phyloP scores from a whole-genome alignment of 2,113 vertebrate species.

The Azemiops feae region DNA sequence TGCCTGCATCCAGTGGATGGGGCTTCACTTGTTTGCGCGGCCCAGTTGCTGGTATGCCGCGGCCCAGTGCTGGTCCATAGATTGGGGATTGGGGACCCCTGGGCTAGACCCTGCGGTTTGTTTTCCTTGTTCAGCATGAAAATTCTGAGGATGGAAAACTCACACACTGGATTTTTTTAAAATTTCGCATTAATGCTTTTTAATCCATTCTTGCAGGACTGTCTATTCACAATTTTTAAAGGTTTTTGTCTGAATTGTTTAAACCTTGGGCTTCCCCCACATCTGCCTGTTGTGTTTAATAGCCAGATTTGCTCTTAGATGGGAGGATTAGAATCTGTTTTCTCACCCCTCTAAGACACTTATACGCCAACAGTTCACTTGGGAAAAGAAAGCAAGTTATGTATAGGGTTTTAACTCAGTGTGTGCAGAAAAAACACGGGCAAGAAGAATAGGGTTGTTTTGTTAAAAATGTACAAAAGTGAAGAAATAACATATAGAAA shows the following conservation, averaged over 20 bases:
- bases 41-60: too few species aligned
- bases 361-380: neutral
- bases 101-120: neutral
- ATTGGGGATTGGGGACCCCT: too few species aligned
- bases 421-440: conserved; percentile 28
- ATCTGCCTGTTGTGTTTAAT: neutral
- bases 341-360: neutral
- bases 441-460: conserved; percentile 10
- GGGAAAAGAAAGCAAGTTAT: neutral
- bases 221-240: neutral
- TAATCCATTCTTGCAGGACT: neutral
- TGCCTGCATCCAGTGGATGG: too few species aligned
- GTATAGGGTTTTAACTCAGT: conserved; percentile 37
- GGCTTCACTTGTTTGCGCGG: too few species aligned
- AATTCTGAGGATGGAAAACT: neutral
- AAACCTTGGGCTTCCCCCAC: neutral
- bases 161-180: neutral
- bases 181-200: neutral
- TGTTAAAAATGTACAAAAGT: conserved; percentile 37
- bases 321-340: neutral
- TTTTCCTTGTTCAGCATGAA: neutral
- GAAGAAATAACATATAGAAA: conserved; percentile 15
- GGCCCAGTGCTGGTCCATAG: too few species aligned
- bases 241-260: neutral
- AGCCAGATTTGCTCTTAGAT: neutral